Base-by-base conservation (phyloP, 2,113 vertebrate genomes). In the Plotosus lineatus region DNA sequence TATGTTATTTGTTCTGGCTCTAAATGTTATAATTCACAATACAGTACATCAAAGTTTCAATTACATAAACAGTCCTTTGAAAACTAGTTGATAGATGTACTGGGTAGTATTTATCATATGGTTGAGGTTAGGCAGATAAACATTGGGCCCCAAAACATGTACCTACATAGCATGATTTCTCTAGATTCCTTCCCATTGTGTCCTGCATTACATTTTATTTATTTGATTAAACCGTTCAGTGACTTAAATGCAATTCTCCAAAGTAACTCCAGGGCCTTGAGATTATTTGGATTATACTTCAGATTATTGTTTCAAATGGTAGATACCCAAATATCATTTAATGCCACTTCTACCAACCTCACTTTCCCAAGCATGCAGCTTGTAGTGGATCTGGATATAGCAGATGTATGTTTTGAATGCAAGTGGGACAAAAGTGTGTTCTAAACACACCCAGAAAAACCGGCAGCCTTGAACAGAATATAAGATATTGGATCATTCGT, bases 21-120 rank as follows among this genome's bases (percentile, higher is more conserved):
- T 81, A 51, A 83, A 68, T 75, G 71, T 44, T 21, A 81, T 76
- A 74, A 61, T 80, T 38, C 51, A 81, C 65, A 48, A 3, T 4
- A 50, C 48, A 75, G 69, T 58, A 79, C 23, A 84, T 61, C 75
- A 44, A 38, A 9, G 36, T 56, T 55, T 17, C 21, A 78, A 50
- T 33, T 38, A 38, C 44, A 78, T 3, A 78, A 78, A 68, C 17
- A 51, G 7, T 7, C 46, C 5, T 40, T 10, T 33, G 19, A 53
- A 77, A 28, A 68, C 11, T 26, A 26, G 31, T 28, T 8, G 33
- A 31, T 9, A 55, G 48, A 38, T 28, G 50, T 71, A 68, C n/a
- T n/a, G n/a, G n/a, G n/a, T 31, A 44, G 10, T 76, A 14, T 61
- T 77, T 60, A 44, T 44, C 17, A 44, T 46, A 9, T 66, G 46